Percentiles rank a stretch among this genome's conserved stretches.
Evolutionary conservation across 2,888 invertebrate genomes (phyloP).

Genomic region (Sphecodes monilicornis): DNA sequence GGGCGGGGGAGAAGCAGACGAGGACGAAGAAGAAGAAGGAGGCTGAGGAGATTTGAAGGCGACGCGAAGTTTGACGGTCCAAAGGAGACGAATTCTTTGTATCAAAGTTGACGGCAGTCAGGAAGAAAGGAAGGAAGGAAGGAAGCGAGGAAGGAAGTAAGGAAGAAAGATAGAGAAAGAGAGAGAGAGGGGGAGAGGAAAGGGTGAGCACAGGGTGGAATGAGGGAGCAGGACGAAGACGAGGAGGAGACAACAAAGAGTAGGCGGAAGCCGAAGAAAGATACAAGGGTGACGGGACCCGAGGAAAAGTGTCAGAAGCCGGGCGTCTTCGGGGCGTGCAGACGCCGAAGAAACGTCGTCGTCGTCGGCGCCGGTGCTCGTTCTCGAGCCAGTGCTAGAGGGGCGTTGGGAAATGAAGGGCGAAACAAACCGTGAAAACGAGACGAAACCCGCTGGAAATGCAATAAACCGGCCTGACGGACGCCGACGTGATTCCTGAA

Average conservation of each 20-base stretch:
- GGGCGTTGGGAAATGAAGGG: slow-evolving; percentile 65
- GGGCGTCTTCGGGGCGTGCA: slow-evolving; percentile 44
- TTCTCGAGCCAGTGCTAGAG: slow-evolving; percentile 37
- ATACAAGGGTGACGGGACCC: slow-evolving; percentile 58
- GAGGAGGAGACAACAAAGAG: background rate
- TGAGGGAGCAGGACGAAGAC: slow-evolving; percentile 1
- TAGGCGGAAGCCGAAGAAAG: slow-evolving; percentile 33
- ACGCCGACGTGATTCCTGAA: slow-evolving; percentile 73
- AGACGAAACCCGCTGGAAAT: slow-evolving; percentile 77
- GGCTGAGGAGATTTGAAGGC: background rate
- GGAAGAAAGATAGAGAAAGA: slow-evolving; percentile 19
- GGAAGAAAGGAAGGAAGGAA: slow-evolving; percentile 32
- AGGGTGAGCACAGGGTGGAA: background rate
- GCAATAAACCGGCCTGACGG: slow-evolving; percentile 77
- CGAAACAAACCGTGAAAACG: slow-evolving; percentile 80
- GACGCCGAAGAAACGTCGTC: slow-evolving; percentile 56
- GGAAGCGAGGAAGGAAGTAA: slow-evolving; percentile 1
- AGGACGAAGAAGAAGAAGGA: background rate
- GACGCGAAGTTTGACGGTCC: slow-evolving; percentile 27
- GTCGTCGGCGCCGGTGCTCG: slow-evolving; percentile 28
- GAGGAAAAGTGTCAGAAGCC: slow-evolving; percentile 72
- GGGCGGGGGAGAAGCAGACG: background rate
- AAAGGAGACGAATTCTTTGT: slow-evolving; percentile 60
- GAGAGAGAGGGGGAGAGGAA: slow-evolving; percentile 10
- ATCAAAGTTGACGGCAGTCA: slow-evolving; percentile 67